These are phyloP conservation scores for Protonibea diacanthus DNA, from an alignment of 2,797 vertebrate species.

Conservation along the genomic window DNA sequence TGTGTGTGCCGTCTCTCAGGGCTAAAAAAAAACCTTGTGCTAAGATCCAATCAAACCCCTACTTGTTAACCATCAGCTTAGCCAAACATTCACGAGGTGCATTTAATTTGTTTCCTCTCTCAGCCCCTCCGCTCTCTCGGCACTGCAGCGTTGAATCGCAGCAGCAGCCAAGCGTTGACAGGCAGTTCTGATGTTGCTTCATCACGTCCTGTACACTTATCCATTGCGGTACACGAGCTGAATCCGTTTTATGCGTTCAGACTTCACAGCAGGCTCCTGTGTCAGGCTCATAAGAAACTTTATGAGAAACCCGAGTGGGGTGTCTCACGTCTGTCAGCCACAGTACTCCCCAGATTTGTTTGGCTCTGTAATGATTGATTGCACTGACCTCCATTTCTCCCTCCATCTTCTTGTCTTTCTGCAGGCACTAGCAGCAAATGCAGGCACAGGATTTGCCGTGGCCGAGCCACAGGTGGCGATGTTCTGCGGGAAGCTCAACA, in stretches of 20 bases:
- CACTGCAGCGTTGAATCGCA: slow-evolving; percentile 39
- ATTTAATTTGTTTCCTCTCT: slow-evolving; percentile 61
- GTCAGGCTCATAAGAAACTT: slow-evolving; percentile 33
- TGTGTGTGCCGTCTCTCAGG: slow-evolving; percentile 39
- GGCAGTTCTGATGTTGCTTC: slow-evolving; percentile 42
- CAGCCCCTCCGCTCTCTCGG: slow-evolving; percentile 47
- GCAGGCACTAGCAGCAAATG: slow-evolving; percentile 94
- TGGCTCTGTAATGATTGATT: slow-evolving; percentile 33
- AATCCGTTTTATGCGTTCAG: slow-evolving; percentile 33
- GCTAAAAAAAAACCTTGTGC: slow-evolving; percentile 38
- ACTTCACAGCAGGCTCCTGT: slow-evolving; percentile 14
- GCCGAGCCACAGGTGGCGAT: slow-evolving; percentile 97
- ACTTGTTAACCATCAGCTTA: slow-evolving; percentile 51
- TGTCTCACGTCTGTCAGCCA: slow-evolving; percentile 38
- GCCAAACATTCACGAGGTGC: slow-evolving; percentile 59
- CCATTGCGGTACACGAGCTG: slow-evolving; percentile 42
- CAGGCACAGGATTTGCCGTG: slow-evolving; percentile 93
- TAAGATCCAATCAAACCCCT: slow-evolving; percentile 64
- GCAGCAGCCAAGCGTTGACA: slow-evolving; percentile 53
- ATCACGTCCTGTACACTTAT: slow-evolving; percentile 42
- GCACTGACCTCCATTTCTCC: slow-evolving; percentile 35
- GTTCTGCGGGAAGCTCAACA: slow-evolving; percentile 98
- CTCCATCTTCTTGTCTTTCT: slow-evolving; percentile 4
- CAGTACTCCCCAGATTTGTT: slow-evolving; percentile 30
- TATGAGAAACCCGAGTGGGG: slow-evolving; percentile 26